These are phyloP conservation scores for Pogonophryne albipinna DNA, from an alignment of 2,797 vertebrate genomes.

Conservation along the genomic window DNA sequence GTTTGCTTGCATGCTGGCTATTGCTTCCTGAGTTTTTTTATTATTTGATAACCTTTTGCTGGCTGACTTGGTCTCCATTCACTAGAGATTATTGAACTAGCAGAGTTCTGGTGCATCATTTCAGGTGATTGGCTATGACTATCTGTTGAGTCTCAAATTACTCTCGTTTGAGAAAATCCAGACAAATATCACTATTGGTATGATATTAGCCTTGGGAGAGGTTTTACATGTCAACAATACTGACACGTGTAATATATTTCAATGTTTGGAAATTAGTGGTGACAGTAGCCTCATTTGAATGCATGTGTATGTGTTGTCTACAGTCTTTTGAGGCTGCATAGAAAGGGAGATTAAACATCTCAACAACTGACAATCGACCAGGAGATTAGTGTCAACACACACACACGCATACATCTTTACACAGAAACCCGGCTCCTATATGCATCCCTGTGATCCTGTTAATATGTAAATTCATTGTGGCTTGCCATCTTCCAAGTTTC, in stretches of 20 bases:
- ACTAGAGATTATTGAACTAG: constrained; percentile 13
- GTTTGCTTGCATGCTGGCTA: background rate
- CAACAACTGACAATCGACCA: constrained; percentile 28
- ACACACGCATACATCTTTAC: background rate
- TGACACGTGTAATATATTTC: constrained; percentile 9
- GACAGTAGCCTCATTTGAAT: constrained; percentile 19
- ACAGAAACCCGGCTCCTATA: too few relatives aligned
- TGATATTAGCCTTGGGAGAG: constrained; percentile 20
- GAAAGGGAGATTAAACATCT: constrained; percentile 48
- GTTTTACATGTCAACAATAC: constrained; percentile 42
- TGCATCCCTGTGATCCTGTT: too few relatives aligned
- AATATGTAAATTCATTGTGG: too few relatives aligned
- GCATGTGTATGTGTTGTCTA: constrained; percentile 29
- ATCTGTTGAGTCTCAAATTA: constrained; percentile 34
- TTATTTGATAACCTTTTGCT: constrained; percentile 5
- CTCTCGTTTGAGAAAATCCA: constrained; percentile 24
- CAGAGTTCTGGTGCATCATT: constrained; percentile 29
- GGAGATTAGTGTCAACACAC: constrained; percentile 16
- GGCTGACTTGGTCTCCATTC: constrained; percentile 23
- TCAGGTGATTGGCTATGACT: constrained; percentile 27
- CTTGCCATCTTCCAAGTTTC: too few relatives aligned
- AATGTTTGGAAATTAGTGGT: constrained; percentile 10
- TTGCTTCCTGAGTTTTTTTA: too few relatives aligned
- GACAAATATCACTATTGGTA: constrained; percentile 4
- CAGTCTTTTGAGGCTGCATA: constrained; percentile 27